Evolutionary conservation across 2,888 invertebrate species (phyloP).

Genomic region (Cataglyphis albicans): DNA sequence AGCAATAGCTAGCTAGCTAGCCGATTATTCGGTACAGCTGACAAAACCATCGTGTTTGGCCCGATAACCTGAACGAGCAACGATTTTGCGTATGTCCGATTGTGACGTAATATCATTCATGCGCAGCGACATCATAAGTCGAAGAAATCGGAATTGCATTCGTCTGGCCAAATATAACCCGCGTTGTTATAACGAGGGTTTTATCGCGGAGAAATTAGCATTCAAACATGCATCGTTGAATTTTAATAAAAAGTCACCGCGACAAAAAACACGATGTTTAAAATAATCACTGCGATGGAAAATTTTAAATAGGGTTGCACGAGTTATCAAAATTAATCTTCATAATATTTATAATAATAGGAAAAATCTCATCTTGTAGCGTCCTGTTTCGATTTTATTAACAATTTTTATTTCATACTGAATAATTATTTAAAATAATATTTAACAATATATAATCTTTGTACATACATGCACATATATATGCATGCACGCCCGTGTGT

Average conservation of each 20-base stretch:
- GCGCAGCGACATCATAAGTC: constrained; percentile 46
- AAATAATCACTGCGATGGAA: not conserved
- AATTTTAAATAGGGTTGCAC: not conserved
- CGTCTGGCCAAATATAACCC: constrained; percentile 69
- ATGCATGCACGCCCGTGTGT: too few relatives aligned
- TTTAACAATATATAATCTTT: too few relatives aligned
- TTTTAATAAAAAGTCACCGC: not conserved
- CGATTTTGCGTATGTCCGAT: constrained; percentile 61
- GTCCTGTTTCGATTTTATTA: too few relatives aligned
- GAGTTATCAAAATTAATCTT: too few relatives aligned
- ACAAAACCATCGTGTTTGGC: constrained; percentile 24
- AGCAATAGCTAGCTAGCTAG: constrained; percentile 31
- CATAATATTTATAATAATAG: too few relatives aligned
- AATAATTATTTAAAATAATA: too few relatives aligned
- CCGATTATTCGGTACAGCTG: constrained; percentile 32
- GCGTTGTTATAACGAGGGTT: constrained; percentile 38
- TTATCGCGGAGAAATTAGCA: constrained; percentile 65
- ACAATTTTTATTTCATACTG: too few relatives aligned
- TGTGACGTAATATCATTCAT: constrained; percentile 40
- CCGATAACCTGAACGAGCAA: constrained; percentile 56
- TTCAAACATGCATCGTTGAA: constrained; percentile 16
- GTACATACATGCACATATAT: too few relatives aligned
- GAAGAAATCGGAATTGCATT: constrained; percentile 44
- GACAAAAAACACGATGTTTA: not conserved
- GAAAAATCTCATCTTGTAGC: too few relatives aligned